A percentile compares a stretch with the other conserved stretches of the same genome.
These are phyloP conservation scores for Oceanites oceanicus DNA, from an alignment of 2,113 vertebrate genomes.

Conservation along the genomic window DNA sequence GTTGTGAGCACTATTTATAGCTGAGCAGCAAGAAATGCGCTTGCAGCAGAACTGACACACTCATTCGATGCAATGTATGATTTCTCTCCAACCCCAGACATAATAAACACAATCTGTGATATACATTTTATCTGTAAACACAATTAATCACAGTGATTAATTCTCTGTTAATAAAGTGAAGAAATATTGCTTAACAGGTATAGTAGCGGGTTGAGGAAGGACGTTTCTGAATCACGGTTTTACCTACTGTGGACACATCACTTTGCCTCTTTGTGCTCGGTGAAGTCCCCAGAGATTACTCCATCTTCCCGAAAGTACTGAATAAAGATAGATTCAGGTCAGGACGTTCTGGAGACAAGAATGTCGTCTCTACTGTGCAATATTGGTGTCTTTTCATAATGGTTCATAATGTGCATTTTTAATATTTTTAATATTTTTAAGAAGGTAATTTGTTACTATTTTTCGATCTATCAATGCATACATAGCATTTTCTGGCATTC, in stretches of 20 bases:
- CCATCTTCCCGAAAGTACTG: neutral
- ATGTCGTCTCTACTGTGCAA: neutral
- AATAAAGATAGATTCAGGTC: neutral
- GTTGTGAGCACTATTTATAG: constrained; percentile 40
- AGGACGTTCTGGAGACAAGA: neutral
- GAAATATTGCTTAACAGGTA: neutral
- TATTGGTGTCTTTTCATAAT: neutral
- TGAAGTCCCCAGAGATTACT: neutral
- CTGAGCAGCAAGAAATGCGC: neutral
- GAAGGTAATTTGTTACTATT: neutral
- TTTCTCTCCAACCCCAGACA: neutral
- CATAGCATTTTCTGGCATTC: neutral
- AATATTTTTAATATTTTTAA: neutral
- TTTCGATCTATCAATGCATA: neutral
- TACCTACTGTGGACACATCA: neutral
- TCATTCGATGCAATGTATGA: neutral
- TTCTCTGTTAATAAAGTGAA: neutral
- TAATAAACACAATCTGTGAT: neutral
- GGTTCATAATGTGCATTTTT: neutral
- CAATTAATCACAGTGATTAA: neutral
- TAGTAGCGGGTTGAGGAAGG: neutral
- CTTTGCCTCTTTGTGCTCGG: neutral
- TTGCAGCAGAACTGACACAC: neutral
- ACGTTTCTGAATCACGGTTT: neutral
- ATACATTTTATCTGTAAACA: neutral